Percentiles rank a stretch among this genome's conserved stretches.
Evolutionary conservation across 2,888 invertebrate species (phyloP).

Genomic region (Pseudanteris insignis): DNA sequence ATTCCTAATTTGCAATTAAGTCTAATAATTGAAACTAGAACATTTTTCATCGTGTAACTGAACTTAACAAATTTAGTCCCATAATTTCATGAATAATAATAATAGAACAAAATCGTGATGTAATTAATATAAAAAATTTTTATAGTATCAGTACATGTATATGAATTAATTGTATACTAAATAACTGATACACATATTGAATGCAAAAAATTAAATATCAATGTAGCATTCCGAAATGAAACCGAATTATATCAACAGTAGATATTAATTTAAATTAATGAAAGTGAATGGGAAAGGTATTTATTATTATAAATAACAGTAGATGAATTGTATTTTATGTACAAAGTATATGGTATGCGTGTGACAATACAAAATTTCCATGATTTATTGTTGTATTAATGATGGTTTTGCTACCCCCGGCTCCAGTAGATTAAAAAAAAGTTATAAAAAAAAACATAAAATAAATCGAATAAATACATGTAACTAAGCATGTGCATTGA

Average conservation of each 20-base stretch:
- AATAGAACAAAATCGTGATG: too few species aligned
- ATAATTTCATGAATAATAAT: too few species aligned
- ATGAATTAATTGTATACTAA: slow-evolving; percentile 22
- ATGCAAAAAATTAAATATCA: slow-evolving; percentile 24
- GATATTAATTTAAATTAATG: slow-evolving; percentile 32
- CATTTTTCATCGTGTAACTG: too few species aligned
- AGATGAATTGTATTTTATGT: slow-evolving; percentile 13
- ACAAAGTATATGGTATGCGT: slow-evolving; percentile 25
- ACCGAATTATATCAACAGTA: slow-evolving; percentile 33
- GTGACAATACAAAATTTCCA: slow-evolving; percentile 38
- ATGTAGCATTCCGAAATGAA: slow-evolving; percentile 32
- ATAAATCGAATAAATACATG: slow-evolving; percentile 12
- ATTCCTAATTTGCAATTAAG: too few species aligned
- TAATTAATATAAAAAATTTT: slow-evolving; percentile 28
- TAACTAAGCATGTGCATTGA: neutral
- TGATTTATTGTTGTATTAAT: slow-evolving; percentile 25
- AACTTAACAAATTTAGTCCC: too few species aligned
- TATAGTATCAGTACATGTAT: slow-evolving; percentile 23
- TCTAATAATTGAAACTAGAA: too few species aligned
- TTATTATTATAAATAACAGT: slow-evolving; percentile 4
- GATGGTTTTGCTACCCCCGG: slow-evolving; percentile 32
- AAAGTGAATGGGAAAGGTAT: slow-evolving; percentile 23
- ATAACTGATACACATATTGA: slow-evolving; percentile 14
- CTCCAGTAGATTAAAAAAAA: slow-evolving; percentile 18
- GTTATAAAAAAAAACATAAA: neutral